phyloP scores from a whole-genome alignment of 2,888 invertebrate species.

The Ischnura elegans region DNA sequence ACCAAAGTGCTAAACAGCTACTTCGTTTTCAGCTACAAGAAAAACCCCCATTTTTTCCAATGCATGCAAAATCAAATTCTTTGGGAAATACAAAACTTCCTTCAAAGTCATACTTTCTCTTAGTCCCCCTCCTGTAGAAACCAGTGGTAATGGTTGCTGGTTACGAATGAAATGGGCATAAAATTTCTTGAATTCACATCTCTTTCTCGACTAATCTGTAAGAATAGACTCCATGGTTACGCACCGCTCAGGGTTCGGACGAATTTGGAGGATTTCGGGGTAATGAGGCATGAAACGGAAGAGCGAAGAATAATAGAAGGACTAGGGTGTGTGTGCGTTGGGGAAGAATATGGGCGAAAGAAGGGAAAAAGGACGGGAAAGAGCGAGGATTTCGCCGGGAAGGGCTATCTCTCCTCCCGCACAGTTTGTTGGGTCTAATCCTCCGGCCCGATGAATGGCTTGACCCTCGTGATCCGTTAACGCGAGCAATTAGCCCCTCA shows the following conservation, averaged over 20 bases:
- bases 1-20: no score
- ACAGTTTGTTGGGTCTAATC: slow-evolving; percentile 37
- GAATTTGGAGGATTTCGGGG: neutral
- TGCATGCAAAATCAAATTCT: no score
- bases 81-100: no score
- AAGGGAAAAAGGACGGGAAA: neutral
- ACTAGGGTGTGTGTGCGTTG: neutral
- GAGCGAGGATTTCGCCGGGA: neutral
- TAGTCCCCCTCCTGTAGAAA: no score
- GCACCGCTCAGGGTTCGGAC: neutral
- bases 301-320: neutral
- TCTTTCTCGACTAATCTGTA: no score
- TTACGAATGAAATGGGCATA: no score
- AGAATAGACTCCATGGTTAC: no score
- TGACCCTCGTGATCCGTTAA: slow-evolving; percentile 25
- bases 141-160: no score
- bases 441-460: slow-evolving; percentile 53
- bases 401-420: slow-evolving; percentile 34
- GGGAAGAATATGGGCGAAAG: neutral
- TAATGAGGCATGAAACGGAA: neutral
- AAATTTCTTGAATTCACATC: no score
- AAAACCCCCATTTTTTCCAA: no score
- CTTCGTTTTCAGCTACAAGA: no score
- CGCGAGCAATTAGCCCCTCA: slow-evolving; percentile 50
- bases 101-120: no score